phyloP scores from a whole-genome alignment of 2,888 invertebrate genomes.

The Caprella mutica region DNA sequence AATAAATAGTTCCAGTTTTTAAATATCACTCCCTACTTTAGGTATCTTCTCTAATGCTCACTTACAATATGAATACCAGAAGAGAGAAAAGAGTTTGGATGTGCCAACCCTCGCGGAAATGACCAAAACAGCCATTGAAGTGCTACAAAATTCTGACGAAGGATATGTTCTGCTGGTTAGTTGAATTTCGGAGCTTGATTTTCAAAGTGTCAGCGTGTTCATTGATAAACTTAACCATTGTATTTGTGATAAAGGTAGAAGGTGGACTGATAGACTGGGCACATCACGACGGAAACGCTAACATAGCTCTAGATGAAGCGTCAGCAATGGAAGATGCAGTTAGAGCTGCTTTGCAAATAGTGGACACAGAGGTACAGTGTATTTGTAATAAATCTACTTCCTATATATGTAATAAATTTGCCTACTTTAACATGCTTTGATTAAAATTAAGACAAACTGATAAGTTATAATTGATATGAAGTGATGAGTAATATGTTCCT shows the following conservation, averaged over 20 bases:
- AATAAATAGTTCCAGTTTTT: neutral
- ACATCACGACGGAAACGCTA: conserved; percentile 59
- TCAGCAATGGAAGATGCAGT: conserved; percentile 63
- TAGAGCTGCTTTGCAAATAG: conserved; percentile 49
- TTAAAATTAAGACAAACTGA: no score
- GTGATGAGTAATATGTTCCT: no score
- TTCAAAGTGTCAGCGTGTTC: no score
- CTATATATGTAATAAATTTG: no score
- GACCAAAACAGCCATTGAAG: conserved; percentile 41
- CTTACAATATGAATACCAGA: conserved; percentile 35
- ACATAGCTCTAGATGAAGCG: conserved; percentile 63
- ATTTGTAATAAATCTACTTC: no score
- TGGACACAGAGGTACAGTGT: conserved; percentile 37
- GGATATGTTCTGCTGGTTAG: conserved; percentile 33
- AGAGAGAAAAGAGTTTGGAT: conserved; percentile 15
- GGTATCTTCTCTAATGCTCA: conserved; percentile 36
- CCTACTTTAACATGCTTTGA: no score
- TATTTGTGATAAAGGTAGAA: conserved; percentile 20
- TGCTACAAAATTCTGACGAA: conserved; percentile 36
- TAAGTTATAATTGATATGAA: no score
- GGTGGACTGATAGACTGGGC: conserved; percentile 66
- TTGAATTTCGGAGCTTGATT: no score
- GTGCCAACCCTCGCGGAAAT: conserved; percentile 42
- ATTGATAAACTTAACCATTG: no score
- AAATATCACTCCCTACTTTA: conserved; percentile 8